Percentiles rank a stretch among this genome's conserved stretches.
phyloP scores from a whole-genome alignment of 2,113 vertebrate genomes.

The Agapornis roseicollis region DNA sequence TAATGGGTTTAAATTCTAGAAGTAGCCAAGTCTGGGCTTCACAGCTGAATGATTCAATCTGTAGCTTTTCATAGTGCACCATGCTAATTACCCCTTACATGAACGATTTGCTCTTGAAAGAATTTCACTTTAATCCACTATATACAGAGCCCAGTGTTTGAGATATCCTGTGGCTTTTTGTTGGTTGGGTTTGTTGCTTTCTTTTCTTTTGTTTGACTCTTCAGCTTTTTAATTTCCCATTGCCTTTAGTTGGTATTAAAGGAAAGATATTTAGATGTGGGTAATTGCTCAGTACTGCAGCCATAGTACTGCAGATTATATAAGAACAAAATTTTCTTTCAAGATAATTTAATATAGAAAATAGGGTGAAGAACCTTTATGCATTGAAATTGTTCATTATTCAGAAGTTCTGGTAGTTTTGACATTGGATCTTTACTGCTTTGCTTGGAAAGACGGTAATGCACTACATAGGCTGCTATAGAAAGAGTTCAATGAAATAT shows the following conservation, averaged over 20 bases:
- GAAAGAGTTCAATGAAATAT: background rate
- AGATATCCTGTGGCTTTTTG: fast-evolving
- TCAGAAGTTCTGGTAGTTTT: background rate
- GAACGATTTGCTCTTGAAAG: background rate
- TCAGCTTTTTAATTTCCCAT: background rate
- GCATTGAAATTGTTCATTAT: background rate
- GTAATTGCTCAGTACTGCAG: background rate
- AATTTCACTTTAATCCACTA: background rate
- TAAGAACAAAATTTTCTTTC: background rate
- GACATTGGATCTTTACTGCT: background rate
- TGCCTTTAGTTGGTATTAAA: background rate
- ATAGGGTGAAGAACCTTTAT: background rate
- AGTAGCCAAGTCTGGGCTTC: background rate
- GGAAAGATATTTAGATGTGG: background rate
- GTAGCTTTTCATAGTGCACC: background rate
- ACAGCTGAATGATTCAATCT: background rate
- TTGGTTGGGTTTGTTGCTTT: background rate
- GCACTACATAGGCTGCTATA: background rate
- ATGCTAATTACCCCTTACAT: background rate
- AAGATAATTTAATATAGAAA: background rate
- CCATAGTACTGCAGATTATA: background rate
- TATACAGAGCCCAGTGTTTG: background rate
- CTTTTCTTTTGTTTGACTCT: background rate
- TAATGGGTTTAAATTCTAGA: background rate
- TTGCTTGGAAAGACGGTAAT: background rate